Evolutionary conservation across 2,113 vertebrate species (phyloP).

Genomic region (Salminus brasiliensis): DNA sequence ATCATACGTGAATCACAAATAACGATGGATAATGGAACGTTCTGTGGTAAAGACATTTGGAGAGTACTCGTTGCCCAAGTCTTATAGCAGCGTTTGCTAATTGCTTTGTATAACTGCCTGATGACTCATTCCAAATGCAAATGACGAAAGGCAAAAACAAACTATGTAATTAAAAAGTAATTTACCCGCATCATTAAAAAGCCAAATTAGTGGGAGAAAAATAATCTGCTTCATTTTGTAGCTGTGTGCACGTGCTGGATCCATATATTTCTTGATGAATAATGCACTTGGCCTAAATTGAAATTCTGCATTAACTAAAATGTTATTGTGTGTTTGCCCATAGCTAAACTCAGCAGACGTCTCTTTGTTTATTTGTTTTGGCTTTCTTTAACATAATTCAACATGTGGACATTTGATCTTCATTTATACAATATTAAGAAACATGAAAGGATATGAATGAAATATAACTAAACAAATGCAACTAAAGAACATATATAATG

Average conservation of each 20-base stretch:
- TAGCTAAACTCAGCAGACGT: background rate
- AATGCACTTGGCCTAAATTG: background rate
- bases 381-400: background rate
- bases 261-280: conserved; percentile 13
- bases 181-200: conserved; percentile 59
- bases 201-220: conserved; percentile 44
- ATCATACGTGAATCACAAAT: background rate
- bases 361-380: background rate
- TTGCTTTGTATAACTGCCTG: conserved; percentile 53
- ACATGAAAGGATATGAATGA: too few species aligned
- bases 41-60: background rate
- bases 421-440: too few species aligned
- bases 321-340: background rate
- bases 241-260: conserved; percentile 23
- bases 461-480: too few species aligned
- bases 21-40: conserved; percentile 7
- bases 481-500: too few species aligned
- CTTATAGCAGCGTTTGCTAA: conserved; percentile 39
- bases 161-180: conserved; percentile 59
- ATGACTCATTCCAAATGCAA: conserved; percentile 51
- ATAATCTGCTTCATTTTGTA: conserved; percentile 28
- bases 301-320: conserved; percentile 17
- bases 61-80: background rate
- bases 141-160: conserved; percentile 50
- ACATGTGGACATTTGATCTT: background rate